A percentile compares a stretch with the other conserved stretches of the same genome.
These are phyloP conservation scores for Frieseomelitta varia DNA, from an alignment of 1,140 invertebrate species.

Conservation along the genomic window DNA sequence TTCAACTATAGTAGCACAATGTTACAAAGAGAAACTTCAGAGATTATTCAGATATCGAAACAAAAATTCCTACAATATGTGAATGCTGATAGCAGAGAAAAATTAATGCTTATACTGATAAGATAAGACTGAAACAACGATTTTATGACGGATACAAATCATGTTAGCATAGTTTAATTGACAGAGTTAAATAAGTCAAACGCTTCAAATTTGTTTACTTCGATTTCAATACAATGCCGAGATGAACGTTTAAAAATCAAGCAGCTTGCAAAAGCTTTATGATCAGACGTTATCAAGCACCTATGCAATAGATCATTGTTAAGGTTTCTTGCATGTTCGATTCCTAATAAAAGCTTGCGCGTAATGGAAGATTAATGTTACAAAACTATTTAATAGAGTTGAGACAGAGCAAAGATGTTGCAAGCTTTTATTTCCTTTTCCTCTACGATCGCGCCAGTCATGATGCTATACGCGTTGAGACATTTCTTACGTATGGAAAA, in stretches of 20 bases:
- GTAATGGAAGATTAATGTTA: neutral
- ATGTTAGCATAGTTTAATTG: neutral
- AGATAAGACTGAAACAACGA: neutral
- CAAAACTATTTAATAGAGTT: neutral
- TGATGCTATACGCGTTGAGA: neutral
- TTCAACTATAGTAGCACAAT: neutral
- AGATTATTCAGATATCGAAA: neutral
- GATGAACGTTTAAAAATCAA: neutral
- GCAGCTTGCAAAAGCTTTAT: neutral
- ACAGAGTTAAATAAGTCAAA: neutral
- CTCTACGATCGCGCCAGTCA: neutral
- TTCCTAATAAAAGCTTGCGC: neutral
- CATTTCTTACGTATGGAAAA: neutral
- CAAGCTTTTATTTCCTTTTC: neutral
- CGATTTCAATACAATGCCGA: neutral
- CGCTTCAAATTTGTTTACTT: neutral
- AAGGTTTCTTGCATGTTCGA: neutral
- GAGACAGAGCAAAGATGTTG: neutral
- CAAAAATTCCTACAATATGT: neutral
- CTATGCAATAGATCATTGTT: neutral
- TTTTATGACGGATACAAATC: neutral
- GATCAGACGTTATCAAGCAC: neutral
- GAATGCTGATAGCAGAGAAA: no score
- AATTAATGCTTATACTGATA: neutral
- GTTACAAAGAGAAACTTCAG: neutral